phyloP scores from a whole-genome alignment of 2,113 vertebrate genomes.

The Hippocampus mohnikei region DNA sequence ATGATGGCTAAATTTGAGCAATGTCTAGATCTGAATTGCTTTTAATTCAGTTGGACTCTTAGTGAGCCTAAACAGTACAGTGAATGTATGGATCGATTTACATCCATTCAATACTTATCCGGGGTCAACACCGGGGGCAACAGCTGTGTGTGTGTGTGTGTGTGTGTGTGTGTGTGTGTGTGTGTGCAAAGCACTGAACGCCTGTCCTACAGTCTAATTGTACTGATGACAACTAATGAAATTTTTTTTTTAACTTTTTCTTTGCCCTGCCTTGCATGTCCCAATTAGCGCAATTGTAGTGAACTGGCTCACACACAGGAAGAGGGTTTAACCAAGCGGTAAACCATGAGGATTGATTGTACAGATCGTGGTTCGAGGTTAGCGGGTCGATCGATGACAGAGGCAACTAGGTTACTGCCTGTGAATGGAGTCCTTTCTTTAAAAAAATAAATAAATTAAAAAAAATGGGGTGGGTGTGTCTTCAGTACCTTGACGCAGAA shows the following conservation, averaged over 20 bases:
- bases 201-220: no score
- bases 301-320: not conserved
- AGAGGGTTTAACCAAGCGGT: not conserved
- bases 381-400: conserved; percentile 24
- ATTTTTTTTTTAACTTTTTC: not conserved
- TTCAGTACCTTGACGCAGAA: conserved; percentile 93
- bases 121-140: no score
- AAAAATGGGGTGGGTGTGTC: not conserved
- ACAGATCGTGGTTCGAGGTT: not conserved
- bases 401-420: conserved; percentile 21
- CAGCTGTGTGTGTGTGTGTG: no score
- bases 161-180: no score
- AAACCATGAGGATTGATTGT: conserved; percentile 18
- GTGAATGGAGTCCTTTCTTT: not conserved
- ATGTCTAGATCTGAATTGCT: no score
- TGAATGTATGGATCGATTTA: no score
- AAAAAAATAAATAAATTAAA: not conserved
- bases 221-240: not conserved
- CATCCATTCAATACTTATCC: no score
- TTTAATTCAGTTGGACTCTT: no score
- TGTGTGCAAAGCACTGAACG: no score
- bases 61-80: no score
- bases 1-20: no score
- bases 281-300: not conserved
- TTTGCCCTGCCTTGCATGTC: not conserved